Evolutionary conservation across 1,140 invertebrate species (phyloP).

Genomic region (Wasmannia auropunctata): DNA sequence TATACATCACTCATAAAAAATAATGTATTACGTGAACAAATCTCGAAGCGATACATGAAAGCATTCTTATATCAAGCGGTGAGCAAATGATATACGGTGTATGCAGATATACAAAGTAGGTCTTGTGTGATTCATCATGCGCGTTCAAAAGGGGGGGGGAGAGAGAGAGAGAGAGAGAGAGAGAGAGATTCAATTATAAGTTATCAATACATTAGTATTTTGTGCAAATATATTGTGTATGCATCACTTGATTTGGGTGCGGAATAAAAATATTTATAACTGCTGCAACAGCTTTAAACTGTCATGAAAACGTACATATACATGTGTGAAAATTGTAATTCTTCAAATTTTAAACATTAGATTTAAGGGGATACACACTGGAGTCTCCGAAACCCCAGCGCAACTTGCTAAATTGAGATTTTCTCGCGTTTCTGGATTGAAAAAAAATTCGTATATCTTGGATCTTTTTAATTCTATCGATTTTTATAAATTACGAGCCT

Average conservation of each 20-base stretch:
- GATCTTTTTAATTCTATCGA: too few species aligned
- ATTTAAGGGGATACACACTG: too few species aligned
- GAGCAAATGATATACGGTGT: background rate
- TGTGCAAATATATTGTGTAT: background rate
- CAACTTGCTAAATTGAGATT: too few species aligned
- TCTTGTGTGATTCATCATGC: constrained; percentile 57
- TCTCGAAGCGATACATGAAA: background rate
- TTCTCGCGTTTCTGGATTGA: too few species aligned
- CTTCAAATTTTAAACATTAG: background rate
- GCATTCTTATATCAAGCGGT: background rate
- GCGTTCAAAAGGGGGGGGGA: too few species aligned
- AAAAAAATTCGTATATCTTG: too few species aligned
- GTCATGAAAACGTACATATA: background rate
- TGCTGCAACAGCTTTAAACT: background rate
- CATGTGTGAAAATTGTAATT: background rate
- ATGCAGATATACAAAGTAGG: constrained; percentile 42
- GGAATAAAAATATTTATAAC: background rate
- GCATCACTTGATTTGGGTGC: background rate
- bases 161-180: too few species aligned
- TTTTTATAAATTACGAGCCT: too few species aligned
- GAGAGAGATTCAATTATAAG: background rate
- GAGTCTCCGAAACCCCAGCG: too few species aligned
- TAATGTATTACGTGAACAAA: background rate
- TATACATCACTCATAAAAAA: background rate
- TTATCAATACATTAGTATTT: background rate